These are phyloP conservation scores for Fregetta grallaria DNA, from an alignment of 2,113 vertebrate species.

Conservation along the genomic window DNA sequence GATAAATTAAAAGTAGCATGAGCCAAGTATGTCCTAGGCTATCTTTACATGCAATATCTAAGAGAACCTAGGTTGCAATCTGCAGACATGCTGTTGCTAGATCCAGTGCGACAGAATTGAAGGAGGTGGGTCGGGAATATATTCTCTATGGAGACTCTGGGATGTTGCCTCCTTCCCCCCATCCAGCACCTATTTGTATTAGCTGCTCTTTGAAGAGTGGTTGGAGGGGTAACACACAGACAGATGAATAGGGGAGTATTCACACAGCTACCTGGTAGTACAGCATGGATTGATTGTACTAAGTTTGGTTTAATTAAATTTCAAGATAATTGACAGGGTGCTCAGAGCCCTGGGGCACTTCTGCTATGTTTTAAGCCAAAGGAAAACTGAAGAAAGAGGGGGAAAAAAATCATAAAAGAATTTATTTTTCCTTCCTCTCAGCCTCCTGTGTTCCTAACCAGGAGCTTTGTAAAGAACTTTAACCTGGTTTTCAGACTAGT, in stretches of 20 bases:
- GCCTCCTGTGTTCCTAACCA: background rate
- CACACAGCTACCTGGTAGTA: background rate
- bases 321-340: background rate
- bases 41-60: background rate
- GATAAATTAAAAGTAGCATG: slow-evolving; percentile 51
- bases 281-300: background rate
- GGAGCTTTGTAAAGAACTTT: background rate
- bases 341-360: background rate
- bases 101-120: background rate
- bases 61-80: background rate
- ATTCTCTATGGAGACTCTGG: background rate
- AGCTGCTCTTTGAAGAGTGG: background rate
- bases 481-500: background rate
- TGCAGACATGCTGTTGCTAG: background rate
- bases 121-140: background rate
- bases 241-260: background rate
- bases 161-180: background rate
- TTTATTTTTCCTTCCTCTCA: background rate
- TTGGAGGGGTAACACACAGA: background rate
- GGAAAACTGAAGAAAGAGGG: background rate
- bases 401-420: background rate
- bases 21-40: slow-evolving; percentile 11
- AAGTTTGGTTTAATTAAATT: background rate
- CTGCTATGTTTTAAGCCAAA: background rate
- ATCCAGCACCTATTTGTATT: background rate